A percentile compares a stretch with the other conserved stretches of the same genome.
Evolutionary conservation across 2,113 vertebrate genomes (phyloP).

Genomic region (Gymnocephalus cernua): DNA sequence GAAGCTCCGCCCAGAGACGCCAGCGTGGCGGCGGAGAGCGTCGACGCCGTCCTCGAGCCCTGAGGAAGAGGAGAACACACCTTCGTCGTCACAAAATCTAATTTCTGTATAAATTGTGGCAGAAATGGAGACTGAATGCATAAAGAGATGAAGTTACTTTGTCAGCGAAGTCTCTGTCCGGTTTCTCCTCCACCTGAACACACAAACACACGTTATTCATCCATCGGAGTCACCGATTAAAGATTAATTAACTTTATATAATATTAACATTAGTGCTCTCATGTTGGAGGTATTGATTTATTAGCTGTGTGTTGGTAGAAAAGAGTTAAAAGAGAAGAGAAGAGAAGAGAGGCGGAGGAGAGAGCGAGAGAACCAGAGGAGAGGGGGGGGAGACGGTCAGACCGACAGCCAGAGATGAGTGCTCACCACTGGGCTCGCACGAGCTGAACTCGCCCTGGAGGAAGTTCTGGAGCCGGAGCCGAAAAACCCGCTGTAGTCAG

Average conservation of each 20-base stretch:
- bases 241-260: too few relatives aligned
- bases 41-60: slow-evolving; percentile 89
- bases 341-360: not conserved
- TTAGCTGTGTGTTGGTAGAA: too few relatives aligned
- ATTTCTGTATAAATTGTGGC: too few relatives aligned
- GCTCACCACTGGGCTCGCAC: slow-evolving; percentile 98
- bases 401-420: slow-evolving; percentile 4
- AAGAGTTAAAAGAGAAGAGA: not conserved
- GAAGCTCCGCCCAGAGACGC: slow-evolving; percentile 92
- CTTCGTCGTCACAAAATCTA: not conserved
- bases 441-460: slow-evolving; percentile 94
- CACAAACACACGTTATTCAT: not conserved
- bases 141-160: too few relatives aligned
- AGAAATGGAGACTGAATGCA: too few relatives aligned
- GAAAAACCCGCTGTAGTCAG: slow-evolving; percentile 89
- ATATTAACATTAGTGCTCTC: too few relatives aligned
- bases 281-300: too few relatives aligned
- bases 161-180: slow-evolving; percentile 83
- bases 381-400: not conserved
- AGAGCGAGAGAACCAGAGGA: not conserved
- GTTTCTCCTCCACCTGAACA: slow-evolving; percentile 84
- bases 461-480: slow-evolving; percentile 92
- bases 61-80: slow-evolving; percentile 58
- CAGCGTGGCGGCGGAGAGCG: slow-evolving; percentile 91
- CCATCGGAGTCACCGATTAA: too few relatives aligned